phyloP scores from a whole-genome alignment of 2,888 invertebrate genomes.

The Dicycla oo region DNA sequence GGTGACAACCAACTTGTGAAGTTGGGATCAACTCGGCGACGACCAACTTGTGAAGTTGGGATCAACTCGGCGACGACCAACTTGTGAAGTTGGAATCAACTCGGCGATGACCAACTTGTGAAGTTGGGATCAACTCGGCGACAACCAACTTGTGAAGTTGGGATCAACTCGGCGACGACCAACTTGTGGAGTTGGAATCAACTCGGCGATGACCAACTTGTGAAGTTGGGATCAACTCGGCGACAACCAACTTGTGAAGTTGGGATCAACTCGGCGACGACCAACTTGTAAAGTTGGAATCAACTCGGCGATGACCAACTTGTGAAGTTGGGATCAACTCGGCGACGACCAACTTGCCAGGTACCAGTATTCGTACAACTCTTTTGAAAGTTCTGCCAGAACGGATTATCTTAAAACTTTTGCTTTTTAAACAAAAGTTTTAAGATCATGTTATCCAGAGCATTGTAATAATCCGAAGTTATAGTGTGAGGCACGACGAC shows the following conservation, averaged over 20 bases:
- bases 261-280: constrained; percentile 19
- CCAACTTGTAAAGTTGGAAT: constrained; percentile 31
- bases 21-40: constrained; percentile 24
- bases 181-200: constrained; percentile 34
- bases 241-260: constrained; percentile 18
- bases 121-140: constrained; percentile 25
- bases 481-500: not conserved
- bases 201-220: not conserved
- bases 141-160: constrained; percentile 24
- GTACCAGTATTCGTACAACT: not conserved
- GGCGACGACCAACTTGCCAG: not conserved
- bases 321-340: constrained; percentile 36
- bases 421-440: not conserved
- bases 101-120: constrained; percentile 10
- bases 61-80: constrained; percentile 2
- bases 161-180: constrained; percentile 11
- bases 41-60: constrained; percentile 32
- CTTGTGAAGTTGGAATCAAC: constrained; percentile 34
- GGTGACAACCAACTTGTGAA: constrained; percentile 11
- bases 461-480: constrained; percentile 11
- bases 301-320: not conserved
- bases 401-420: not conserved
- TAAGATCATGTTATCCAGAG: too few species aligned
- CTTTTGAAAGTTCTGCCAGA: not conserved
- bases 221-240: constrained; percentile 34